Evolutionary conservation across 2,888 invertebrate genomes (phyloP), one percentile per base, ranked within the genome.

Genomic region (Dugesia japonica): DNA sequence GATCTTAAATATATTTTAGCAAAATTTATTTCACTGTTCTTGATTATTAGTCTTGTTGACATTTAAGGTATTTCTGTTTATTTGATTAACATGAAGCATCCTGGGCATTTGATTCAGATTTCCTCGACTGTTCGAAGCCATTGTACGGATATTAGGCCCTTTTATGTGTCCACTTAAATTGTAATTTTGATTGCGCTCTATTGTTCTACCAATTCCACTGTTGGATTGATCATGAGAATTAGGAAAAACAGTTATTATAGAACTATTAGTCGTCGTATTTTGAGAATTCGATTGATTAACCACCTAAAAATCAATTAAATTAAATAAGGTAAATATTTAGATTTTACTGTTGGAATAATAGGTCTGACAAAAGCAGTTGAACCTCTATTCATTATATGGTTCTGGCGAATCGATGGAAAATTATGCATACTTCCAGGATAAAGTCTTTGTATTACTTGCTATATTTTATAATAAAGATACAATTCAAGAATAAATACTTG

Each of bases 61-160:
- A n/a, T n/a, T n/a, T n/a, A n/a, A n/a, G n/a, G n/a, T 56, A 56
- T 56, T 56, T 56, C 56, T 56, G 17, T 56, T 56, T 4, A 56
- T 56, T 56, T 56, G 56, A n/a, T 56, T 56, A 56, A 56, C 56
- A 23, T 56, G 56, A 56, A 56, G 56, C 56, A 56, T 56, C 17
- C 56, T n/a, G 17, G 56, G 56, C 1, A 56, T 56, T 23, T n/a
- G 56, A 56, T 56, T 56, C 7, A 56, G 4, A 56, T 56, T 56
- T 56, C 56, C 56, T 9, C 56, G 56, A 56, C n/a, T 56, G 17
- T n/a, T 56, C 17, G 56, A 56, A 13, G 56, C n/a, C n/a, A 56
- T n/a, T 56, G 56, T 56, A 23, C 56, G 56, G 7, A 56, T n/a
- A 56, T 56, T 56, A 13, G n/a, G 56, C 1, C 9, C 56, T 56